Evolutionary conservation across 2,888 invertebrate genomes (phyloP), one percentile per base, ranked within the genome.

Genomic region (Drosophila kambysellisi): DNA sequence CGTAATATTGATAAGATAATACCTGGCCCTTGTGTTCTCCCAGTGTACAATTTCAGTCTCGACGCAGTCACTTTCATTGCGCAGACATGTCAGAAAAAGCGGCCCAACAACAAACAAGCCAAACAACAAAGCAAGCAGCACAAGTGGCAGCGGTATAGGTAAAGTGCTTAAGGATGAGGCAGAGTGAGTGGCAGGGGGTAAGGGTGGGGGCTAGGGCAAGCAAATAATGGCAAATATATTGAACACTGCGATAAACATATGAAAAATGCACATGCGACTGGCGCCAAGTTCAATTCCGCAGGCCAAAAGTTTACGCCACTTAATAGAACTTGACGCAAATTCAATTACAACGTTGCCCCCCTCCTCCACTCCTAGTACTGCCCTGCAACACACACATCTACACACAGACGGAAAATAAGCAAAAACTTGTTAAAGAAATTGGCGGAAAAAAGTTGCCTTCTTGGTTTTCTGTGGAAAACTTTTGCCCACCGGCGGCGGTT

Each of bases 241-340:
- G 88, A 81, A 85, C 83, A 79, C 66, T 85, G 82, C 90, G 81
- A 88, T 85, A 88, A 86, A 88, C 90, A 89, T 87, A 89, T 88
- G 90, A 87, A 81, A 87, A 89, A 89, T 89, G 87, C 86, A 87
- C 86, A 87, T 88, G 83, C 81, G 81, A 61, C 74, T 69, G 70
- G 85, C 70, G 88, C 86, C 86, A 81, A 84, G 83, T 88, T 85
- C 83, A 78, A 82, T 80, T 88, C 83, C 74, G 70, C 60, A 70
- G 77, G 80, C 90, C 78, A 85, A 83, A 88, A 87, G 87, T 87
- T 87, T 90, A 83, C 89, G 87, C 90, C 87, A 87, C 87, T 87
- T 87, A 87, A 87, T 90, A 81, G 87, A 87, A 87, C 90, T 87
- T 88, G 88, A 88, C 90, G 89, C 89, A 90, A 87, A 87, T 87